phyloP scores from a whole-genome alignment of 2,797 vertebrate species.

The Diplodus puntazzo region DNA sequence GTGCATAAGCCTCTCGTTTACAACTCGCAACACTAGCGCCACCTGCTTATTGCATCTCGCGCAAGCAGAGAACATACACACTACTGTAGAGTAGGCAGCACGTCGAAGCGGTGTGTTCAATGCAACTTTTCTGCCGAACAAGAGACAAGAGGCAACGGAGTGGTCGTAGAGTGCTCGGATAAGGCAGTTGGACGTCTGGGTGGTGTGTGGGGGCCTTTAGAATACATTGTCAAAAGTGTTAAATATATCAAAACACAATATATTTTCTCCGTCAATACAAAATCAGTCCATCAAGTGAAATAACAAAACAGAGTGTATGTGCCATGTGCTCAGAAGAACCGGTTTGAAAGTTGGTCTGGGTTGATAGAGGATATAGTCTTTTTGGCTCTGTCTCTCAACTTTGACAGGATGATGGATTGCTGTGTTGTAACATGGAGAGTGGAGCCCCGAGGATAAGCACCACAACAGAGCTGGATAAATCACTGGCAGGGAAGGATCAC shows the following conservation, averaged over 20 bases:
- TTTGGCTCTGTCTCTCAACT: slow-evolving; percentile 18
- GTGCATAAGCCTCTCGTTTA: too few species aligned
- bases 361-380: slow-evolving; percentile 28
- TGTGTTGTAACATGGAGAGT: slow-evolving; percentile 57
- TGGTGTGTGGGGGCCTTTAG: too few species aligned
- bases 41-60: too few species aligned
- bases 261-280: slow-evolving; percentile 1
- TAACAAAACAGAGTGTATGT: neutral
- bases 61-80: too few species aligned
- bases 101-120: too few species aligned
- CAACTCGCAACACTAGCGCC: too few species aligned
- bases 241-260: neutral
- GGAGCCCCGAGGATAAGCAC: slow-evolving; percentile 46
- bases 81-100: too few species aligned
- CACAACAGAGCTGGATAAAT: slow-evolving; percentile 49
- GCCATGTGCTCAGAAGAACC: slow-evolving; percentile 18
- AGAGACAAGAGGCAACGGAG: too few species aligned
- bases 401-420: slow-evolving; percentile 70
- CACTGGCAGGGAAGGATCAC: slow-evolving; percentile 48
- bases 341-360: slow-evolving; percentile 34
- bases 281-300: neutral
- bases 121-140: too few species aligned
- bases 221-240: neutral
- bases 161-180: too few species aligned
- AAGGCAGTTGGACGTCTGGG: too few species aligned